These are phyloP conservation scores for Xestobium rufovillosum DNA, from an alignment of 2,888 invertebrate genomes.

Conservation along the genomic window DNA sequence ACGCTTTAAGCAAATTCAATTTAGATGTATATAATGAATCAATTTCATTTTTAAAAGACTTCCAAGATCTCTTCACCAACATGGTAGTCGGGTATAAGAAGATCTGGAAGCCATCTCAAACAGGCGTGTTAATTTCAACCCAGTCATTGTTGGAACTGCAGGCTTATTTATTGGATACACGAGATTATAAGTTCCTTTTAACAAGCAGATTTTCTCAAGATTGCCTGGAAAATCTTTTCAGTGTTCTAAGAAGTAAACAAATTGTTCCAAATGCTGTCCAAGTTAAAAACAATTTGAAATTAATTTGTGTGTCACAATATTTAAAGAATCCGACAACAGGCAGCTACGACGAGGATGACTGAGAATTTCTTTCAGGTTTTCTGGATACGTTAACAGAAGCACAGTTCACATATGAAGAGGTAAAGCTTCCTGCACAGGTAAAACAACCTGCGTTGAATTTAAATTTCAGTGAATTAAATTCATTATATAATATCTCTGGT, in stretches of 20 bases:
- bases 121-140: constrained; percentile 21
- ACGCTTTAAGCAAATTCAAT: constrained; percentile 13
- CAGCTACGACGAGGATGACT: constrained; percentile 21
- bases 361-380: constrained; percentile 21
- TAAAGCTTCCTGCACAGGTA: constrained; percentile 5
- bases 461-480: constrained; percentile 19
- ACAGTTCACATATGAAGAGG: constrained; percentile 11
- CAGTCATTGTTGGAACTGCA: constrained; percentile 21
- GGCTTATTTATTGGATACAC: too few relatives aligned
- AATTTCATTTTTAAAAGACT: constrained; percentile 1
- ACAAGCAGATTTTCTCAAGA: too few relatives aligned
- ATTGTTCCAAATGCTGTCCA: too few relatives aligned
- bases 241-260: constrained; percentile 16
- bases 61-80: constrained; percentile 9
- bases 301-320: constrained; percentile 22
- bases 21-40: too few relatives aligned
- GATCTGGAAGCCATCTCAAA: constrained; percentile 23
- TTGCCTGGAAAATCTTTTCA: constrained; percentile 24
- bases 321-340: constrained; percentile 14
- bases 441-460: constrained; percentile 14
- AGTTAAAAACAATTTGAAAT: constrained; percentile 22
- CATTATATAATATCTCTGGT: constrained; percentile 20
- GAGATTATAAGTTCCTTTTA: constrained; percentile 20
- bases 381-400: constrained; percentile 12
- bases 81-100: constrained; percentile 14